Conservation (phyloP, 1,140 invertebrate species). For the Procambarus clarkii region DNA sequence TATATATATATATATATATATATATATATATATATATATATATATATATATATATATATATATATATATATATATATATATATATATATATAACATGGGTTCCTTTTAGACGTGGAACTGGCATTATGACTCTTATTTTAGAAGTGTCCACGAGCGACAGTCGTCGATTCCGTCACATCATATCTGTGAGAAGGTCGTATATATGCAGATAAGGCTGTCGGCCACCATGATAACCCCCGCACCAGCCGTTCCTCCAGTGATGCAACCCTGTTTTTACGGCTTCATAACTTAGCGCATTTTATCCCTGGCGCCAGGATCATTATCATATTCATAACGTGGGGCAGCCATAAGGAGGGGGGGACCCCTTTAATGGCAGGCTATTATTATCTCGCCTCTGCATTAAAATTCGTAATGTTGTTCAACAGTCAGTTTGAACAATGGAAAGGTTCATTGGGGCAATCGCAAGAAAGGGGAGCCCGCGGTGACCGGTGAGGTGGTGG, state of each 20-base stretch:
- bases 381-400: slow-evolving; percentile 50
- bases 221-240: slow-evolving; percentile 49
- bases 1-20: too few relatives aligned
- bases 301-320: slow-evolving; percentile 44
- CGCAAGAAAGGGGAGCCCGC: slow-evolving; percentile 14
- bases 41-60: too few relatives aligned
- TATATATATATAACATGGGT: too few relatives aligned
- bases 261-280: slow-evolving; percentile 65
- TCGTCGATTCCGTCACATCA: slow-evolving; percentile 26
- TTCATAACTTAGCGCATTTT: slow-evolving; percentile 65
- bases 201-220: slow-evolving; percentile 61
- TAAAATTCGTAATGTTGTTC: slow-evolving; percentile 59
- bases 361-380: slow-evolving; percentile 49
- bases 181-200: slow-evolving; percentile 63
- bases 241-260: slow-evolving; percentile 51
- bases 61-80: too few relatives aligned
- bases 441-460: slow-evolving; percentile 48
- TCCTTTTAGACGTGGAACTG: background rate
- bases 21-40: too few relatives aligned
- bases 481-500: background rate
- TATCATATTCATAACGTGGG: slow-evolving; percentile 67
- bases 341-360: slow-evolving; percentile 45
- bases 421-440: slow-evolving; percentile 49
- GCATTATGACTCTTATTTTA: slow-evolving; percentile 31
- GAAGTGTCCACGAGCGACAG: slow-evolving; percentile 10